Base-by-base conservation (phyloP, 1,140 invertebrate species). In the Caenorhabditis remanei region DNA sequence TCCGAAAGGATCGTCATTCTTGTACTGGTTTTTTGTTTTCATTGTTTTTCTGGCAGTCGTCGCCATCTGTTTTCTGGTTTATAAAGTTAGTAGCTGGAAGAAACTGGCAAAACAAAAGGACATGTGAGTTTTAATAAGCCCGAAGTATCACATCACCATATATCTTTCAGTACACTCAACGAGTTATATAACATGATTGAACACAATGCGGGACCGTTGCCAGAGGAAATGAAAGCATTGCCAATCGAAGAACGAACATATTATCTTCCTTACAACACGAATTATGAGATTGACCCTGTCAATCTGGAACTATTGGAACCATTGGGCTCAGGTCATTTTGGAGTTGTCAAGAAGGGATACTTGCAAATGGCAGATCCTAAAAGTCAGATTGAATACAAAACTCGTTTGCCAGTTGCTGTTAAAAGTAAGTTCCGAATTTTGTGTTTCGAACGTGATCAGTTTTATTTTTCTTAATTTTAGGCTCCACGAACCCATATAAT, bases 351-450 rank as follows among this genome's bases (percentile, higher is more conserved):
- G 11, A 79, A 79, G 19, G 71, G 71, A 21, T n/a, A 19, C 5
- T 32, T 79, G 71, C 13, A 21, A 50, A 79, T 79, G 71, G 71
- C 71, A 46, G 43, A 79, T 24, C 71, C 71, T 11, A 79, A 79
- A 79, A 79, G 46, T 24, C 43, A 53, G 24, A 79, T 50, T 16
- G 71, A 79, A 24, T 50, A 48, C 46, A 79, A 50, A 32, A 79
- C 46, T 21, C 43, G 71, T 11, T n/a, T 79, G 2, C 43, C 71
- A 19, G 71, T 79, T 79, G 71, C 71, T 24, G n/a, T 79, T 11
- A 79, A 79, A 50, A 79, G 71, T 50, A 2, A 32, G 32, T 32
- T 32, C 0, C 32, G 2, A 32, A 32, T n/a, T n/a, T n/a, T n/a
- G n/a, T n/a, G n/a, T n/a, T n/a, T n/a, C n/a, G n/a, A n/a, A n/a